phyloP scores from a whole-genome alignment of 1,140 invertebrate species.

The Sminthurides bifidus region DNA sequence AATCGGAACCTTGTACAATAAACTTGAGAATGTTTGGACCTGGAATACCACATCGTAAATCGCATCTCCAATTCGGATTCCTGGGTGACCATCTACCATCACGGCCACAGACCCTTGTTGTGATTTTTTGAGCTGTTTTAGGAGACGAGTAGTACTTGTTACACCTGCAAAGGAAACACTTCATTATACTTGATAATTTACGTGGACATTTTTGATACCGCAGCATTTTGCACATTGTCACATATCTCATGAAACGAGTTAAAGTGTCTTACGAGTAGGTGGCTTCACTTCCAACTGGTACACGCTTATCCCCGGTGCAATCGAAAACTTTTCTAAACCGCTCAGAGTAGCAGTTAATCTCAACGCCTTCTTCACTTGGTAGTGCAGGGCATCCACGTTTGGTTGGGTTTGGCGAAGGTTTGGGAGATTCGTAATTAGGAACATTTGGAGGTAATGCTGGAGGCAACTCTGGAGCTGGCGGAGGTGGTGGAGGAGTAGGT shows the following conservation, averaged over 20 bases:
- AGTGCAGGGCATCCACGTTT: conserved; percentile 9
- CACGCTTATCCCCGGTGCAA: conserved; percentile 5
- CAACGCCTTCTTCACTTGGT: background rate
- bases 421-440: no score
- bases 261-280: conserved; percentile 6
- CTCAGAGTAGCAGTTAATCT: background rate
- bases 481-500: background rate
- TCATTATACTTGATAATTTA: no score
- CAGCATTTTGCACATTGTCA: no score
- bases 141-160: conserved; percentile 8
- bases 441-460: no score
- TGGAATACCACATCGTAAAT: conserved; percentile 17
- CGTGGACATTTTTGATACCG: no score
- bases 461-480: background rate
- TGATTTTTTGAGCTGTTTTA: background rate
- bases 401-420: no score
- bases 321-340: conserved; percentile 2
- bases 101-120: background rate
- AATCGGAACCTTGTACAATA: conserved; percentile 9
- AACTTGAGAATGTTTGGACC: background rate
- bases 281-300: background rate
- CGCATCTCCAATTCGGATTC: background rate
- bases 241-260: no score
- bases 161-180: conserved; percentile 7
- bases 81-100: conserved; percentile 1